These are phyloP conservation scores for Ophthalmotilapia sp. DNA, from an alignment of 2,113 vertebrate species.

Conservation along the genomic window DNA sequence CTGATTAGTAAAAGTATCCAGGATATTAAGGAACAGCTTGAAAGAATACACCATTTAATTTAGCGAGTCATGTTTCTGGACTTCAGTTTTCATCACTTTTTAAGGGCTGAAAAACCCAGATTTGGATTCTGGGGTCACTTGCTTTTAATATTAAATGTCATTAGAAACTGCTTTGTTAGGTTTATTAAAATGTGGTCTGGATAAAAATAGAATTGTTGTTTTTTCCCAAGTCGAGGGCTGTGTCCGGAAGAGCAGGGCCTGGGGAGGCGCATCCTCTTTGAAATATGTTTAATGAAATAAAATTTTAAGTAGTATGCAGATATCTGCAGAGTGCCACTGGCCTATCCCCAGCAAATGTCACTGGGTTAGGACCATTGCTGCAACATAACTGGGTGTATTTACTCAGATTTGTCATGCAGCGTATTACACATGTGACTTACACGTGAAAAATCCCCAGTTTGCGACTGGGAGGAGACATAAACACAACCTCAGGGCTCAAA, in stretches of 20 bases:
- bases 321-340: not conserved
- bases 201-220: not conserved
- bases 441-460: not conserved
- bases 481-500: not conserved
- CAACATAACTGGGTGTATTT: not conserved
- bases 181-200: not conserved
- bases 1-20: not conserved
- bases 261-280: accelerated
- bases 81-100: not conserved
- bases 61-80: not conserved
- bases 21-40: not conserved
- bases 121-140: not conserved
- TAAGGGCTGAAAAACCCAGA: not conserved
- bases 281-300: not conserved
- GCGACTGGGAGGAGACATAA: not conserved
- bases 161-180: not conserved
- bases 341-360: not conserved
- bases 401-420: not conserved
- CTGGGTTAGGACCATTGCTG: not conserved
- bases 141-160: accelerated
- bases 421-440: accelerated
- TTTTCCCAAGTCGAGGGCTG: not conserved
- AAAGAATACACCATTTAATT: not conserved
- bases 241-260: not conserved
- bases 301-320: accelerated